These are phyloP conservation scores for Accipiter superciliosus DNA, from an alignment of 2,797 vertebrate genomes.

Conservation along the genomic window DNA sequence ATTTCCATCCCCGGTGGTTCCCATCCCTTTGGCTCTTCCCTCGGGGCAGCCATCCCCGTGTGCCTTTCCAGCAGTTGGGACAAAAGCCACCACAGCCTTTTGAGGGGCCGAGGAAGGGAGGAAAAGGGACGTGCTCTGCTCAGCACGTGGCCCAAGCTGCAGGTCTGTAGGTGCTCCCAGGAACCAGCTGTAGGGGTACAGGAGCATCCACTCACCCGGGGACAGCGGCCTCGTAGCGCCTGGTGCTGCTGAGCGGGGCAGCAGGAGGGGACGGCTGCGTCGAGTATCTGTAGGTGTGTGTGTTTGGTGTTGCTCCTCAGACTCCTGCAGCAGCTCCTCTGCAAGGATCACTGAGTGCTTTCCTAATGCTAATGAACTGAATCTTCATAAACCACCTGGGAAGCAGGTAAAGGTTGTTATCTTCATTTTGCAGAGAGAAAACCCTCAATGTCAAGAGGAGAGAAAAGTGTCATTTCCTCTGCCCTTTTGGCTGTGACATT, in stretches of 20 bases:
- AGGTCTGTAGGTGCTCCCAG: neutral
- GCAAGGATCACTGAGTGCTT: neutral
- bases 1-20: neutral
- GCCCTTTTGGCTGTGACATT: constrained; percentile 23
- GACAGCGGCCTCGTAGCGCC: neutral
- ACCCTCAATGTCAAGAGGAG: constrained; percentile 19
- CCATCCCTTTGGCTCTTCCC: neutral
- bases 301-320: neutral
- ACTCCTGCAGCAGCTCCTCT: neutral
- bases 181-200: fast-evolving
- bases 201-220: neutral
- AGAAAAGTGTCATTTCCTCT: constrained; percentile 13
- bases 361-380: constrained; percentile 18
- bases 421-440: constrained; percentile 52
- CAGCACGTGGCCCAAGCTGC: neutral
- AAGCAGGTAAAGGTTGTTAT: constrained; percentile 55
- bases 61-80: neutral
- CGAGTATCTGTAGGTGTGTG: fast-evolving
- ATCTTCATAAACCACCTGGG: constrained; percentile 23
- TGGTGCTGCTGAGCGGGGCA: neutral
- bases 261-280: neutral
- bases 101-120: neutral
- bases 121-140: neutral
- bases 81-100: neutral
- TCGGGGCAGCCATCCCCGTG: fast-evolving